Percentiles rank a stretch among this genome's conserved stretches.
Conservation (phyloP, 2,888 invertebrate species). For the Lasius platythorax region DNA sequence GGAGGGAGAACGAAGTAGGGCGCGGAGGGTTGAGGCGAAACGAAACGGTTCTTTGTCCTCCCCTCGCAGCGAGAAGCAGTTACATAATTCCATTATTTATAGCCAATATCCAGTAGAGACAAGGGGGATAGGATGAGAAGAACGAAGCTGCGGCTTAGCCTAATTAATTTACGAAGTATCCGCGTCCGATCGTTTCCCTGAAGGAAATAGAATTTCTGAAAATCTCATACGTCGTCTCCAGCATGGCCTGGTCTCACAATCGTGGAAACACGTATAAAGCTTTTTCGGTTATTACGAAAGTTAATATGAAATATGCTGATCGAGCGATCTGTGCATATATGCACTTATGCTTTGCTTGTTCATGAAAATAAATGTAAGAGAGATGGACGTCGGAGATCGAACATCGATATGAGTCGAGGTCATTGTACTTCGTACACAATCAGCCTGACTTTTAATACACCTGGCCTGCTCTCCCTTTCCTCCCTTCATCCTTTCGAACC, state of each 20-base stretch:
- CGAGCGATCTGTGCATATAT: background rate
- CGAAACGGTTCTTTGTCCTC: constrained; percentile 74
- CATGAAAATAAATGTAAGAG: constrained; percentile 39
- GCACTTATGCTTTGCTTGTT: background rate
- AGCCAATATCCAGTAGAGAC: constrained; percentile 74
- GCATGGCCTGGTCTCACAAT: background rate
- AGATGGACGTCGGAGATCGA: constrained; percentile 61
- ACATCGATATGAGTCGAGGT: constrained; percentile 65
- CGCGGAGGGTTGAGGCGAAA: constrained; percentile 60
- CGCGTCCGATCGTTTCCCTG: constrained; percentile 39
- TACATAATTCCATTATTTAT: constrained; percentile 82
- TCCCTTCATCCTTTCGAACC: constrained; percentile 65
- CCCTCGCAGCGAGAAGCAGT: constrained; percentile 70
- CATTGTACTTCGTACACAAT: constrained; percentile 71
- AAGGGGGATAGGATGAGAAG: constrained; percentile 69
- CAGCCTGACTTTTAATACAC: constrained; percentile 76
- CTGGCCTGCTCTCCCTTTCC: constrained; percentile 71
- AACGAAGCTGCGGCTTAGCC: constrained; percentile 74
- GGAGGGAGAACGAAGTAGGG: constrained; percentile 48
- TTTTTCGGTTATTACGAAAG: background rate
- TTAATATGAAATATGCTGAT: background rate
- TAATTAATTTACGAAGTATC: constrained; percentile 78
- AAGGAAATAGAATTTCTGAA: constrained; percentile 65
- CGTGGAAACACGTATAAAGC: background rate
- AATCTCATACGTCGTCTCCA: constrained; percentile 50